These are phyloP conservation scores for Drosophila greeni DNA, from an alignment of 2,888 invertebrate species.

Conservation along the genomic window DNA sequence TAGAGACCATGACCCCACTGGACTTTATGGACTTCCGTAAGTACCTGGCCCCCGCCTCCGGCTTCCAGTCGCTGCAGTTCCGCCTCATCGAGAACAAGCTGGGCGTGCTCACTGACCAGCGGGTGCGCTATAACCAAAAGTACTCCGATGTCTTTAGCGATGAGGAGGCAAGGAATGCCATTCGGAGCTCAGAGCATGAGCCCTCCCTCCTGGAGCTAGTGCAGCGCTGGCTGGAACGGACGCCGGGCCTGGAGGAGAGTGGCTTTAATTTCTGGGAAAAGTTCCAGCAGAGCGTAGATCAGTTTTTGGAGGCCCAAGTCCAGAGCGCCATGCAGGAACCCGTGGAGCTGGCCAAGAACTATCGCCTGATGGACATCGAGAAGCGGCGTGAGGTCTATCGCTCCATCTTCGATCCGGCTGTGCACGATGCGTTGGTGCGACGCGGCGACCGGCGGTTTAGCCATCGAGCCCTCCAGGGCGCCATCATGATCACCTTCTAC, in stretches of 20 bases:
- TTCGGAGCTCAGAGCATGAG: slow-evolving; percentile 87
- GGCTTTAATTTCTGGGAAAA: slow-evolving; percentile 97
- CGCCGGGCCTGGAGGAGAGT: slow-evolving; percentile 91
- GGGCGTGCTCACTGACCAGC: slow-evolving; percentile 88
- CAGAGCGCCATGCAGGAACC: slow-evolving; percentile 80
- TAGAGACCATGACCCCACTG: slow-evolving; percentile 99
- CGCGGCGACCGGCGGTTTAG: slow-evolving; percentile 88
- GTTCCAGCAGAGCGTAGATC: slow-evolving; percentile 86
- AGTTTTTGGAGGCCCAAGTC: slow-evolving; percentile 85
- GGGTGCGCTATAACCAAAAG: slow-evolving; percentile 95
- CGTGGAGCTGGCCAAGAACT: slow-evolving; percentile 82
- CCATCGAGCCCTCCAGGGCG: slow-evolving; percentile 95
- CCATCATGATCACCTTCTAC: slow-evolving; percentile 98
- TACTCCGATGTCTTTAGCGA: slow-evolving; percentile 92
- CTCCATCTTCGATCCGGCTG: slow-evolving; percentile 90
- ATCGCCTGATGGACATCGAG: slow-evolving; percentile 86
- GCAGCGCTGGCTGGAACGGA: slow-evolving; percentile 95
- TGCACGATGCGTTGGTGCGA: slow-evolving; percentile 89
- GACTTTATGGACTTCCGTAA: slow-evolving; percentile 99
- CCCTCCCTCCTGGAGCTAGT: slow-evolving; percentile 92
- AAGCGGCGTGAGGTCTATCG: slow-evolving; percentile 91
- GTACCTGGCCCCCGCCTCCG: slow-evolving; percentile 95
- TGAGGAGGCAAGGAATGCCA: slow-evolving; percentile 81
- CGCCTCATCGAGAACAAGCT: slow-evolving; percentile 96
- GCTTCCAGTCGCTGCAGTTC: slow-evolving; percentile 98